These are phyloP conservation scores for Fistularia commersonii DNA, from an alignment of 2,797 vertebrate genomes.

Conservation along the genomic window DNA sequence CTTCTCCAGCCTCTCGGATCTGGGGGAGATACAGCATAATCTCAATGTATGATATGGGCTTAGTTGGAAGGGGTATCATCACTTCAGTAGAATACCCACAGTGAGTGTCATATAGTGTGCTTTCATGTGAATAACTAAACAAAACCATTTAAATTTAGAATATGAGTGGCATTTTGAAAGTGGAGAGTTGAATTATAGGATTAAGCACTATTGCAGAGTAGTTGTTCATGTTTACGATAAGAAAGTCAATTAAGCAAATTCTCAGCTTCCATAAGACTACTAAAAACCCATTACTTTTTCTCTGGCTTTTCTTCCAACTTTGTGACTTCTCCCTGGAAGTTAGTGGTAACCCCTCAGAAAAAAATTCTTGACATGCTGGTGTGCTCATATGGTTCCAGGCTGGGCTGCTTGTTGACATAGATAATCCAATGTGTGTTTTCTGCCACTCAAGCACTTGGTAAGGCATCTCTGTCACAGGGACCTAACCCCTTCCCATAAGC, in stretches of 20 bases:
- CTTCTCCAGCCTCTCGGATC: constrained; percentile 23
- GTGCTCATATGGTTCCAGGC: constrained; percentile 34
- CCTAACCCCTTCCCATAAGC: constrained; percentile 69
- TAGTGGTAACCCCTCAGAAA: constrained; percentile 16
- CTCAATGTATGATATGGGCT: constrained; percentile 63
- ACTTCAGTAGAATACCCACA: constrained; percentile 31
- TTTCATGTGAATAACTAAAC: no score
- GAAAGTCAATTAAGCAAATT: no score
- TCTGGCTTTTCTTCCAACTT: no score
- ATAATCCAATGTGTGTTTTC: constrained; percentile 62
- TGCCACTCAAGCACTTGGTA: constrained; percentile 48
- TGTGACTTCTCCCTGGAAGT: no score
- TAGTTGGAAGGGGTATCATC: constrained; percentile 48
- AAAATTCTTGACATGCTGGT: constrained; percentile 47
- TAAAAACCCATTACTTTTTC: no score
- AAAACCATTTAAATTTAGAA: no score
- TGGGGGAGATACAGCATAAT: constrained; percentile 41
- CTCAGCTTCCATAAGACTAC: no score
- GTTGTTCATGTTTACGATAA: no score
- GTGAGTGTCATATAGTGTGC: constrained; percentile 4
- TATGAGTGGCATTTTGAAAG: no score
- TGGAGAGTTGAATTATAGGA: no score
- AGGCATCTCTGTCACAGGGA: constrained; percentile 55
- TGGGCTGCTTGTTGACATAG: constrained; percentile 56
- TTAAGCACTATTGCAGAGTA: no score